These are phyloP conservation scores for Nothoprocta perdicaria DNA, from an alignment of 2,113 vertebrate genomes.

Conservation along the genomic window DNA sequence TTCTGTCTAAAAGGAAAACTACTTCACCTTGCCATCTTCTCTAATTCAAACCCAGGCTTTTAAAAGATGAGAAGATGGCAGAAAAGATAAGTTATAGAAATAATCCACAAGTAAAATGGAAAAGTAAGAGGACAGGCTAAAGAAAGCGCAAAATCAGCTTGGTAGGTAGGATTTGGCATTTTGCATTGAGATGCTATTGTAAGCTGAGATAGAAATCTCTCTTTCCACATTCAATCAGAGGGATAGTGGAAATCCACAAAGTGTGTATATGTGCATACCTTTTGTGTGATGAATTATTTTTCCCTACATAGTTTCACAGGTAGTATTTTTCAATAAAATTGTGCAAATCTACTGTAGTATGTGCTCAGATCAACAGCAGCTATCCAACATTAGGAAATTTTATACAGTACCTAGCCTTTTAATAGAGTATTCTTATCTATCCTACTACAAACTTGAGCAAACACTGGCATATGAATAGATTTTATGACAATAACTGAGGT, in stretches of 20 bases:
- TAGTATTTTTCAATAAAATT: neutral
- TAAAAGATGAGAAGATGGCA: neutral
- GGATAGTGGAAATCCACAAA: neutral
- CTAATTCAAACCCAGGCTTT: neutral
- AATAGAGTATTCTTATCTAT: conserved; percentile 19
- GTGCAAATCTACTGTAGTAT: neutral
- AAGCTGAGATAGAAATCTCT: neutral
- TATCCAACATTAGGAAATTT: conserved; percentile 27
- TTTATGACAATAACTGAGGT: conserved; percentile 39
- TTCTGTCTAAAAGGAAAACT: neutral
- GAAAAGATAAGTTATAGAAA: neutral
- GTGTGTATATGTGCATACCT: neutral
- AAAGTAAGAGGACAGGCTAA: neutral
- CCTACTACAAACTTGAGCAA: conserved; percentile 32
- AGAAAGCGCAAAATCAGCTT: neutral
- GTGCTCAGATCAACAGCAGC: conserved; percentile 9
- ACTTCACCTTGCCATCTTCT: neutral
- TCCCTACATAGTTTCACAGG: neutral
- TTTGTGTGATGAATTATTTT: neutral
- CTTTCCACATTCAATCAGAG: neutral
- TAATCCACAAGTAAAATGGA: neutral
- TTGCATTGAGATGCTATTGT: neutral
- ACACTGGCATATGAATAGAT: conserved; percentile 54
- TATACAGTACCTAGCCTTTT: conserved; percentile 37
- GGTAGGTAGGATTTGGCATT: neutral